Percentiles rank a stretch among this genome's conserved stretches.
These are phyloP conservation scores for Branchipolynoe longqiensis DNA, from an alignment of 2,888 invertebrate genomes.

Conservation along the genomic window DNA sequence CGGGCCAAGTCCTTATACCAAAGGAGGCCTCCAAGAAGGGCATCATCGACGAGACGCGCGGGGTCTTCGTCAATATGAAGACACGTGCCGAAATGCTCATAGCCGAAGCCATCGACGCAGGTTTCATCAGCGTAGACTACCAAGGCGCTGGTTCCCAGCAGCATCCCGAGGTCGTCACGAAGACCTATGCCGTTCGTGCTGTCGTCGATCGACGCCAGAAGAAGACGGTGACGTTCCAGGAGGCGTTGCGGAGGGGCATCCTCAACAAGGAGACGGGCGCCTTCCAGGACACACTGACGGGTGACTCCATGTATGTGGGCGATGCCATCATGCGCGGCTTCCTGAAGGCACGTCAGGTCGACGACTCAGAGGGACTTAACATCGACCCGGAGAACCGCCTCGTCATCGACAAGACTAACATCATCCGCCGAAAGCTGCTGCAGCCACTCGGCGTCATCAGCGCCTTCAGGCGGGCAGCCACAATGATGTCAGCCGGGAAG, in stretches of 20 bases:
- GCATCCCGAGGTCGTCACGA: slow-evolving; percentile 71
- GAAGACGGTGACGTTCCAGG: slow-evolving; percentile 67
- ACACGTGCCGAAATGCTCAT: slow-evolving; percentile 72
- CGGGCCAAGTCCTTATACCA: not conserved
- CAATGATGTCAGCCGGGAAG: no score
- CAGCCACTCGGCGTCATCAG: slow-evolving; percentile 73
- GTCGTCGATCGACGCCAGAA: slow-evolving; percentile 76
- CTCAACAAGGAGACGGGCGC: slow-evolving; percentile 71
- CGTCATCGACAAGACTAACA: slow-evolving; percentile 75
- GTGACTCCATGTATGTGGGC: slow-evolving; percentile 74
- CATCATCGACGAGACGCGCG: slow-evolving; percentile 70
- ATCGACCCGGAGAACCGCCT: slow-evolving; percentile 80
- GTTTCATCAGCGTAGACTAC: slow-evolving; percentile 75
- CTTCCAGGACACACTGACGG: slow-evolving; percentile 77
- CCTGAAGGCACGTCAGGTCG: slow-evolving; percentile 78
- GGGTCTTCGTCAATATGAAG: slow-evolving; percentile 67
- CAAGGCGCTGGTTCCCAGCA: slow-evolving; percentile 51
- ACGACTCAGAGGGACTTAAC: slow-evolving; percentile 75
- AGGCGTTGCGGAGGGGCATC: slow-evolving; percentile 69
- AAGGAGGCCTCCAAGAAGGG: slow-evolving; percentile 70
- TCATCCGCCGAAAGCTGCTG: slow-evolving; percentile 74
- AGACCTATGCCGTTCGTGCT: slow-evolving; percentile 79
- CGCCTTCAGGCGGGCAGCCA: slow-evolving; percentile 69
- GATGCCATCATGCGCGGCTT: slow-evolving; percentile 81
- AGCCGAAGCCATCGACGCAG: slow-evolving; percentile 75